Evolutionary conservation across 2,888 invertebrate species (phyloP).

Genomic region (Andrena flavipes): DNA sequence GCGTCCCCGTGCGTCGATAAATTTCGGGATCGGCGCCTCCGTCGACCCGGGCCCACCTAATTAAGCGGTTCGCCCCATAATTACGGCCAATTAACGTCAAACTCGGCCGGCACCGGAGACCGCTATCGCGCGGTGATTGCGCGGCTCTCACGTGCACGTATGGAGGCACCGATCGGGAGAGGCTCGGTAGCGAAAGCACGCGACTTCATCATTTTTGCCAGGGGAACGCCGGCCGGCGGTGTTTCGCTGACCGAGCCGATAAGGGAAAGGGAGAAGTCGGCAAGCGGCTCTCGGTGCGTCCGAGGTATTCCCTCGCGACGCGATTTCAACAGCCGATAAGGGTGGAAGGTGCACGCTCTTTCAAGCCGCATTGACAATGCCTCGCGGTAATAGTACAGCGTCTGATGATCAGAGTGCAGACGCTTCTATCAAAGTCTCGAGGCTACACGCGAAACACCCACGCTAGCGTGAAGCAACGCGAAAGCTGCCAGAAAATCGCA

Average conservation of each 20-base stretch:
- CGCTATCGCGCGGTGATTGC: constrained; percentile 66
- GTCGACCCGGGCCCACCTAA: constrained; percentile 75
- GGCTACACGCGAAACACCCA: too few species aligned
- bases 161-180: background rate
- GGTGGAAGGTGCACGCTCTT: background rate
- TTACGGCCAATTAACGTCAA: constrained; percentile 82
- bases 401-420: too few species aligned
- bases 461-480: too few species aligned
- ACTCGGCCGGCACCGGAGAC: constrained; percentile 65
- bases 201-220: constrained; percentile 57
- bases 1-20: constrained; percentile 76
- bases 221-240: background rate
- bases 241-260: background rate
- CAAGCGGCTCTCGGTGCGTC: background rate
- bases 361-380: too few species aligned
- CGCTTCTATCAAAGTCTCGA: too few species aligned
- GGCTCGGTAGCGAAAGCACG: constrained; percentile 37
- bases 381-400: too few species aligned
- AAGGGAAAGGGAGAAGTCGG: background rate
- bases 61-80: constrained; percentile 81
- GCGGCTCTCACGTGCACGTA: constrained; percentile 47
- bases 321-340: background rate
- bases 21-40: constrained; percentile 79
- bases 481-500: background rate
- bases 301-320: background rate